Base-by-base conservation (phyloP, 2,113 vertebrate species). In the Brachypteracias leptosomus region DNA sequence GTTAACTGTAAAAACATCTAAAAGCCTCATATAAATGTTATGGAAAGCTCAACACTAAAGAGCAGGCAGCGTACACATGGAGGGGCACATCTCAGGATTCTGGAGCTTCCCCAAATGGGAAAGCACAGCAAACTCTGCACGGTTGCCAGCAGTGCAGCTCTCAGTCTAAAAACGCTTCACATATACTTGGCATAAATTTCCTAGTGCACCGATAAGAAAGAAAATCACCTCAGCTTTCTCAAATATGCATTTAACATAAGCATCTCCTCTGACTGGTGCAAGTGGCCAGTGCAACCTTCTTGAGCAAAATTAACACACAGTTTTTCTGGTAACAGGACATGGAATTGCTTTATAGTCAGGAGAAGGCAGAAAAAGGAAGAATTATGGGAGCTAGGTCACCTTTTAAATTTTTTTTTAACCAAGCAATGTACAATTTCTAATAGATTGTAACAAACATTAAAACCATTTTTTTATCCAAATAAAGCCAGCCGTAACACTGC, bases 211-310 rank as follows among this genome's bases (percentile, higher is more conserved):
- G 51, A 1, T 1, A 2, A 3, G 47, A 52, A 6, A 62, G 55
- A 65, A 73, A 42, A 73, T 3, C n/a, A 70, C 2, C 77, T 40
- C 65, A 62, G 40, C n/a, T 31, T 63, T 52, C 49, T 77, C 55
- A 33, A 49, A 8, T 0, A 1, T 1, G 2, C 35, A 14, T 54
- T 73, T 52, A 10, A 42, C 38, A 52, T 0, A 11, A 38, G 6
- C 33, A 42, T 17, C 47, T 51, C 61, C 33, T 26, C 31, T 12
- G 59, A 28, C n/a, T 44, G 29, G 78, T 63, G 44, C 21, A 70
- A 85, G 19, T 2, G 22, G 22, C 15, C 20, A 52, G 7, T 19
- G 15, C 16, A 75, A 21, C 5, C 7, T 58, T 19, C 19, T 36
- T 20, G 44, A 70, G 11, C 8, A 26, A 25, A 91, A 7, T 13